phyloP scores from a whole-genome alignment of 2,113 vertebrate genomes.

The Gadus macrocephalus region DNA sequence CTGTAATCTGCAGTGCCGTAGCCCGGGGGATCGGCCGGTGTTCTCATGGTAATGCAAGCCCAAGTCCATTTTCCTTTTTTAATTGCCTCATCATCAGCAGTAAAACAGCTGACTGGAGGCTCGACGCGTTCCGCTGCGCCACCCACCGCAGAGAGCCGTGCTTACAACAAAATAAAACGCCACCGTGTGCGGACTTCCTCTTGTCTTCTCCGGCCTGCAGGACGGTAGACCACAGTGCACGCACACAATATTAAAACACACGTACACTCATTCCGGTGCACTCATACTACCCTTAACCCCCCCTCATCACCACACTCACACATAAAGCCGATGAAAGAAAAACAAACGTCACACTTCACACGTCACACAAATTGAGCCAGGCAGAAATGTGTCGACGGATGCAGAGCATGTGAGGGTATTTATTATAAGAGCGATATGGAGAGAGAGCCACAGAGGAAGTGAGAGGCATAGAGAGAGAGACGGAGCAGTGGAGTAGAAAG shows the following conservation, averaged over 20 bases:
- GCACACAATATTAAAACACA: neutral
- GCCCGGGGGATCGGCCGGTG: constrained; percentile 37
- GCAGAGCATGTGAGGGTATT: neutral
- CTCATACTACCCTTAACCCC: too few relatives aligned
- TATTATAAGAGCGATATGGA: neutral
- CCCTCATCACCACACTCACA: neutral
- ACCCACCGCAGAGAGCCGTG: neutral
- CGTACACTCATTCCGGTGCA: neutral
- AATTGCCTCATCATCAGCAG: constrained; percentile 40
- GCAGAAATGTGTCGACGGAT: neutral
- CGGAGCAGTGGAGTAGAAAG: too few relatives aligned
- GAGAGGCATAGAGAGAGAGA: too few relatives aligned
- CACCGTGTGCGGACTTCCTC: neutral
- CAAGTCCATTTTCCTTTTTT: constrained; percentile 32
- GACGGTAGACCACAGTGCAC: neutral
- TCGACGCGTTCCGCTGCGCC: constrained; percentile 13
- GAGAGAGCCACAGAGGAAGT: too few relatives aligned
- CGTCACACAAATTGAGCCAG: neutral
- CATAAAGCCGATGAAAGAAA: neutral
- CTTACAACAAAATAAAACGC: neutral
- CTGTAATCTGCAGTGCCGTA: constrained; percentile 20
- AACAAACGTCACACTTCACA: neutral
- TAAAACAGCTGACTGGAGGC: constrained; percentile 26
- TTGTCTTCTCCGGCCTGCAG: neutral
- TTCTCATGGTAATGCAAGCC: constrained; percentile 24